These are phyloP conservation scores for Theristicus caerulescens DNA, from an alignment of 2,113 vertebrate species.

Conservation along the genomic window DNA sequence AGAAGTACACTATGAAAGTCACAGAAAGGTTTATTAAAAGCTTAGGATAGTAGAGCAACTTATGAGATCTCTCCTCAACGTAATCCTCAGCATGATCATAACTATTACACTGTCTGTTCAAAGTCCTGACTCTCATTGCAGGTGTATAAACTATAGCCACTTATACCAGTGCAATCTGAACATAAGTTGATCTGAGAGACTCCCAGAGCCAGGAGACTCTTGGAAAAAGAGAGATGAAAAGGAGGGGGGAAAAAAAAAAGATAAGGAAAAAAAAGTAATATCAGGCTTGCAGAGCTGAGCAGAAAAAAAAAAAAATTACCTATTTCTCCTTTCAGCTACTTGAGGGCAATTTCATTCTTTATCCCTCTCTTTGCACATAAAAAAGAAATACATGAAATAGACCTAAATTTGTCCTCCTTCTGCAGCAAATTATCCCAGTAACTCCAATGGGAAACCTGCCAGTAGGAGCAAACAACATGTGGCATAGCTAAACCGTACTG, in stretches of 20 bases:
- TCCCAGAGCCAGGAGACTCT: background rate
- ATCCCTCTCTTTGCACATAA: background rate
- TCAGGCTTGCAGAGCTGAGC: background rate
- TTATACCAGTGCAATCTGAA: background rate
- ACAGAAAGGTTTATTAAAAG: background rate
- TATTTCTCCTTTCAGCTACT: background rate
- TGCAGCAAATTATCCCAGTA: background rate
- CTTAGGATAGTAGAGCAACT: background rate
- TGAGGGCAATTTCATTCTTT: background rate
- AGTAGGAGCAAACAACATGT: background rate
- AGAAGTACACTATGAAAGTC: background rate
- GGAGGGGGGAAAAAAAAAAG: accelerated
- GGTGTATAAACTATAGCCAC: background rate
- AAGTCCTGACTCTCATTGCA: background rate
- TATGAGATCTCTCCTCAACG: background rate
- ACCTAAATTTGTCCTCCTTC: background rate
- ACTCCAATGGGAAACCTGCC: background rate
- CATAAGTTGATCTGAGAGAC: background rate
- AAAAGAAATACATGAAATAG: background rate
- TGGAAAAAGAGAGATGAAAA: background rate
- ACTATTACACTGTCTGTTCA: background rate
- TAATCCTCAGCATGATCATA: background rate
- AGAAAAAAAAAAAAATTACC: background rate
- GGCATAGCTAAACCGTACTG: background rate
- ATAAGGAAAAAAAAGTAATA: accelerated